These are phyloP conservation scores for Sebastes baramenuke DNA, from an alignment of 2,797 vertebrate species.

Conservation along the genomic window DNA sequence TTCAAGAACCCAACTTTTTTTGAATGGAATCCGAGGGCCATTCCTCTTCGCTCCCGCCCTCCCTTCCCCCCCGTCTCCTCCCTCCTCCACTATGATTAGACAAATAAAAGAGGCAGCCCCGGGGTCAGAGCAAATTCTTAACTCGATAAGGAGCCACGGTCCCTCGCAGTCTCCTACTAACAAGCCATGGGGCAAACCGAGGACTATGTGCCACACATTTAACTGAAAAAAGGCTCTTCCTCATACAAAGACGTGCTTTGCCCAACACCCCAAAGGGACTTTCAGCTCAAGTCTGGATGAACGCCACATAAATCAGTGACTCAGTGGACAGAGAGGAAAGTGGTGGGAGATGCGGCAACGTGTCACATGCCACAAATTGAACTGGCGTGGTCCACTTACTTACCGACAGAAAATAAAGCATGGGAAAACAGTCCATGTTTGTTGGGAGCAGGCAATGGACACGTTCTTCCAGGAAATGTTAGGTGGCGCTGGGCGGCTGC, in stretches of 20 bases:
- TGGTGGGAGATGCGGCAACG: slow-evolving; percentile 23
- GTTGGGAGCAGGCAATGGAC: slow-evolving; percentile 90
- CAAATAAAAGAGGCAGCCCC: slow-evolving; percentile 75
- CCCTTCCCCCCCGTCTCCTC: slow-evolving; percentile 40
- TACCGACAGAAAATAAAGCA: slow-evolving; percentile 99
- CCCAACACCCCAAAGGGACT: slow-evolving; percentile 19
- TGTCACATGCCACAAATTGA: slow-evolving; percentile 65
- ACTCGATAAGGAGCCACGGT: slow-evolving; percentile 70
- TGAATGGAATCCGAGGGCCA: slow-evolving; percentile 69
- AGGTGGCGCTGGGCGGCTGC: slow-evolving; percentile 85
- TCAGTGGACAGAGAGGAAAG: slow-evolving; percentile 17
- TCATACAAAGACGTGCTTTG: not conserved
- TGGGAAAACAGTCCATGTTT: slow-evolving; percentile 99
- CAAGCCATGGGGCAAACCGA: slow-evolving; percentile 55
- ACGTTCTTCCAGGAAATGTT: slow-evolving; percentile 90
- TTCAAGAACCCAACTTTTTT: slow-evolving; percentile 63
- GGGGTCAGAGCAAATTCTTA: slow-evolving; percentile 76
- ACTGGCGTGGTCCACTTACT: slow-evolving; percentile 80
- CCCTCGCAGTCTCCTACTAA: slow-evolving; percentile 57
- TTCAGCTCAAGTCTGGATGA: slow-evolving; percentile 21
- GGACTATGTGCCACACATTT: slow-evolving; percentile 51
- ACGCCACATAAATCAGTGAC: slow-evolving; percentile 28
- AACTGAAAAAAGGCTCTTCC: slow-evolving; percentile 25
- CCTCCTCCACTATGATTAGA: slow-evolving; percentile 70
- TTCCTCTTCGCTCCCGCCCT: slow-evolving; percentile 32